Percentiles rank a stretch among this genome's conserved stretches.
These are phyloP conservation scores for Spatulosminthurus flaviceps DNA, from an alignment of 2,888 invertebrate genomes.

Conservation along the genomic window DNA sequence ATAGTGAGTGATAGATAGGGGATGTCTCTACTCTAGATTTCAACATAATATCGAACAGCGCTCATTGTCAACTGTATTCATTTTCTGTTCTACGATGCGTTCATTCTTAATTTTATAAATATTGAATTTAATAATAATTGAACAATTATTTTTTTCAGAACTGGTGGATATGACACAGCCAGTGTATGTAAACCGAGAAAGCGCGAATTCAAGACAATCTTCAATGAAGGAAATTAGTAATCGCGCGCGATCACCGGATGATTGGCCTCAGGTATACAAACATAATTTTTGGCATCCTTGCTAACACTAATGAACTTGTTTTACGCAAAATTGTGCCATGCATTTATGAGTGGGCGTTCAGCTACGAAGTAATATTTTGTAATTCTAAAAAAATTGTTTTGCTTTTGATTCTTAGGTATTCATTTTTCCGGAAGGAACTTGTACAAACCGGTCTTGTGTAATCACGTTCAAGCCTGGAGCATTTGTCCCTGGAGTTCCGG, in stretches of 20 bases:
- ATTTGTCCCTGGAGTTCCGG: slow-evolving; percentile 93
- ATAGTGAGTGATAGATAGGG: no score
- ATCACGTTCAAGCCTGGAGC: slow-evolving; percentile 78
- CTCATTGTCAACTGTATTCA: no score
- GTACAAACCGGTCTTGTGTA: slow-evolving; percentile 90
- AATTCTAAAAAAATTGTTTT: no score
- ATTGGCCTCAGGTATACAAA: slow-evolving; percentile 85
- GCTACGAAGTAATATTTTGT: no score
- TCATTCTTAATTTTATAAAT: slow-evolving; percentile 15
- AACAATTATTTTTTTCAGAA: slow-evolving; percentile 69
- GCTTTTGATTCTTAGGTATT: slow-evolving; percentile 39
- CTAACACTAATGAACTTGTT: neutral
- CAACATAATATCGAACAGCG: no score
- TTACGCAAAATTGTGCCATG: neutral
- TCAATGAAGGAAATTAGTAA: slow-evolving; percentile 89
- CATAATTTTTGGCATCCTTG: neutral
- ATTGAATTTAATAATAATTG: neutral
- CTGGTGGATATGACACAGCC: slow-evolving; percentile 94
- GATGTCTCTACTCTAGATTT: no score
- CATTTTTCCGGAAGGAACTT: slow-evolving; percentile 80
- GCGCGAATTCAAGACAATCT: slow-evolving; percentile 89
- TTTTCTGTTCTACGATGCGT: no score
- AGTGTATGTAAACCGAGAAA: slow-evolving; percentile 92
- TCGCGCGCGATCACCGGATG: slow-evolving; percentile 81
- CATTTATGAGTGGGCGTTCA: no score